Conservation (phyloP, 2,797 vertebrate species). For the Rhincodon typus region DNA sequence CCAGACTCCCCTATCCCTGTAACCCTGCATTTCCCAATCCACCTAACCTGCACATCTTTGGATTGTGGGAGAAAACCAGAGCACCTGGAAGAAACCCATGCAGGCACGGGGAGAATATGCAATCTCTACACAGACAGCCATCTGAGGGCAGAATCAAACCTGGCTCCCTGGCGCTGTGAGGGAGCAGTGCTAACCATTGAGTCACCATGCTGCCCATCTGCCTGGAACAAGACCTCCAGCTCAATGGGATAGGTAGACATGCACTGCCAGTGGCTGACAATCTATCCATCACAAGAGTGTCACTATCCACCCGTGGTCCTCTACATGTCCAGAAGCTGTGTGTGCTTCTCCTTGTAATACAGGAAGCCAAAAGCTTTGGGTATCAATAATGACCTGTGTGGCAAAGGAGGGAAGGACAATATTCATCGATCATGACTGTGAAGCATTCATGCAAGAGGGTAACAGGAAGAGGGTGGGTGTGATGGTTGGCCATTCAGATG, state of each 20-base stretch:
- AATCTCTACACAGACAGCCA: no score
- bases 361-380: background rate
- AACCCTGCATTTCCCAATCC: no score
- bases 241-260: background rate
- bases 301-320: background rate
- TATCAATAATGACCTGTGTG: background rate
- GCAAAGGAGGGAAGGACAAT: background rate
- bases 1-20: no score
- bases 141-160: no score
- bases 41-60: no score
- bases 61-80: no score
- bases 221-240: background rate
- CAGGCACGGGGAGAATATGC: no score
- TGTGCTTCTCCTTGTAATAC: background rate
- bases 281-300: background rate
- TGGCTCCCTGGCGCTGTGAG: no score
- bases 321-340: background rate
- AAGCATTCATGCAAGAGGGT: background rate
- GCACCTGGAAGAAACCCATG: no score
- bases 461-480: background rate
- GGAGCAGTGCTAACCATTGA: no score
- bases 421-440: background rate
- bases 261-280: background rate
- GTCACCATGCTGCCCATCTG: background rate
- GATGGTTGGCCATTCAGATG: background rate